phyloP scores from a whole-genome alignment of 2,888 invertebrate species.

The Dione vanillae region DNA sequence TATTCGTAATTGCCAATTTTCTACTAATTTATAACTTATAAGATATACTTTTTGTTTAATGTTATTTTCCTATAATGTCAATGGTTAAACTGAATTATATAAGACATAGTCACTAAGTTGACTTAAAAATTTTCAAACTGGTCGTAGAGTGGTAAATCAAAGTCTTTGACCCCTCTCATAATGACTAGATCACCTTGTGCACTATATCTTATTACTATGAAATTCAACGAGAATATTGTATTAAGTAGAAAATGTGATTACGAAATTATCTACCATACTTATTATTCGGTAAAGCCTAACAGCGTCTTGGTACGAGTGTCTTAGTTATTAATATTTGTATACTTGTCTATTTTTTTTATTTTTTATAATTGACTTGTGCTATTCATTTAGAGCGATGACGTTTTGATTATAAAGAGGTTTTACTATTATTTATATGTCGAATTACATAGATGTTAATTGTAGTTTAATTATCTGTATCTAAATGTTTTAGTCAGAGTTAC shows the following conservation, averaged over 20 bases:
- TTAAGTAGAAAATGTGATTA: slow-evolving; percentile 58
- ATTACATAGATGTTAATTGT: not conserved
- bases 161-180: slow-evolving; percentile 35
- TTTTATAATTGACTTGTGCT: slow-evolving; percentile 61
- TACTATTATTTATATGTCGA: not conserved
- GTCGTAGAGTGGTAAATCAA: slow-evolving; percentile 25
- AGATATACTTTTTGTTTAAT: not conserved
- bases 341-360: slow-evolving; percentile 55
- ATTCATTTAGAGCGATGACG: slow-evolving; percentile 52
- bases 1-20: slow-evolving; percentile 57
- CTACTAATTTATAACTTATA: slow-evolving; percentile 47
- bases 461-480: not conserved
- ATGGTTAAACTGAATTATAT: not conserved
- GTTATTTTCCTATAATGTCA: not conserved
- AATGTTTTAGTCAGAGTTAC: not conserved
- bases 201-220: slow-evolving; percentile 24
- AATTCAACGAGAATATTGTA: slow-evolving; percentile 16
- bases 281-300: slow-evolving; percentile 65
- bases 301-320: slow-evolving; percentile 84
- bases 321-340: slow-evolving; percentile 70
- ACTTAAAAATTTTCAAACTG: slow-evolving; percentile 33
- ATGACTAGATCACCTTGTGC: slow-evolving; percentile 35
- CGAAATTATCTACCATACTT: slow-evolving; percentile 54
- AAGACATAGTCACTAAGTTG: slow-evolving; percentile 1
- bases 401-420: not conserved